phyloP scores from a whole-genome alignment of 2,113 vertebrate species.

The Patagioenas fasciata region DNA sequence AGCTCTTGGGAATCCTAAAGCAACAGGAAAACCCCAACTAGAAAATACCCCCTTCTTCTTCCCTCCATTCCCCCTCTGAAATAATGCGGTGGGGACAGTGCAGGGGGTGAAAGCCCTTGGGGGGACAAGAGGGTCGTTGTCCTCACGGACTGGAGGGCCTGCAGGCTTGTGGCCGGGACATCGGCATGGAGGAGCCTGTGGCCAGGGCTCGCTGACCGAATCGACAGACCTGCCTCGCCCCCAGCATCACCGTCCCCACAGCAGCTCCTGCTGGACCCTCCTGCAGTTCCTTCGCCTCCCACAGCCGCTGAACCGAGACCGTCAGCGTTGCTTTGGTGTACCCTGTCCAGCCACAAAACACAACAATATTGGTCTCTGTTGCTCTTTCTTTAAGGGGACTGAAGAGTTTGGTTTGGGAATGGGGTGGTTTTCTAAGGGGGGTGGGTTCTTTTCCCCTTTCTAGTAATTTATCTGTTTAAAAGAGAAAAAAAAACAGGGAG shows the following conservation, averaged over 20 bases:
- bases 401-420: neutral
- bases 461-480: constrained; percentile 44
- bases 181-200: neutral
- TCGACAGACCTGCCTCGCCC: neutral
- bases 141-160: neutral
- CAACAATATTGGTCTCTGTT: constrained; percentile 7
- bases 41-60: constrained; percentile 53
- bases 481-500: constrained; percentile 4
- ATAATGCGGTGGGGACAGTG: constrained; percentile 30
- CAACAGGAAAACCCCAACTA: constrained; percentile 36
- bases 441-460: neutral
- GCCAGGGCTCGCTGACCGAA: neutral
- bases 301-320: neutral
- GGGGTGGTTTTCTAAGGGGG: neutral
- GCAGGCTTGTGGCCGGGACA: neutral
- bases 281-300: neutral
- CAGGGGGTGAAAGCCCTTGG: neutral
- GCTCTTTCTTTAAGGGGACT: neutral
- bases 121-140: neutral
- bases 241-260: neutral
- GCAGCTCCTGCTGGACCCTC: neutral
- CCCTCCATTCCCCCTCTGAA: constrained; percentile 9
- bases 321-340: neutral
- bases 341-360: constrained; percentile 36
- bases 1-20: constrained; percentile 36